phyloP scores from a whole-genome alignment of 2,113 vertebrate species.

The Mormyrus lacerda region DNA sequence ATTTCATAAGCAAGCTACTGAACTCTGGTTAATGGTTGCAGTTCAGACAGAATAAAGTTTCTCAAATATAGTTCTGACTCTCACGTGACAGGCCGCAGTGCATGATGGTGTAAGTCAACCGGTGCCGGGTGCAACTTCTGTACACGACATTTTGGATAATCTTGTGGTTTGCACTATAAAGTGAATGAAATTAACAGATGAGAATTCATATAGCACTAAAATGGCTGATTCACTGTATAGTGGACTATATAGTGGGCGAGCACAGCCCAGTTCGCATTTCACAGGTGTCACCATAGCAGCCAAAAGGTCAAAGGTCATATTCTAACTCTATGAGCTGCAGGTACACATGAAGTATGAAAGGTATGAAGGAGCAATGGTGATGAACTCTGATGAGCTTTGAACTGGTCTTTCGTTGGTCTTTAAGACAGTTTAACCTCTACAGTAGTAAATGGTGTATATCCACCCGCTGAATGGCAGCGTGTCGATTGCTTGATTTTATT shows the following conservation, averaged over 20 bases:
- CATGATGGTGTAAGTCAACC: neutral
- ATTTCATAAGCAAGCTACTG: neutral
- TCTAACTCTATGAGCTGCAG: neutral
- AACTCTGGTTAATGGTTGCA: neutral
- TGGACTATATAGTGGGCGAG: neutral
- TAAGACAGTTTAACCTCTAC: neutral
- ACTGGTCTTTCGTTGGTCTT: neutral
- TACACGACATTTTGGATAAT: neutral
- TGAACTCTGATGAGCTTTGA: neutral
- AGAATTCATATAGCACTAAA: neutral
- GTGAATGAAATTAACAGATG: neutral
- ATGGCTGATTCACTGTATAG: neutral
- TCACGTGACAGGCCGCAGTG: neutral
- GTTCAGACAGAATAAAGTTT: neutral
- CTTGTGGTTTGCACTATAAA: neutral
- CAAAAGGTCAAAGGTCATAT: neutral
- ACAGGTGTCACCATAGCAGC: neutral
- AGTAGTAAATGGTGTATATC: neutral
- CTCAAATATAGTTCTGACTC: neutral
- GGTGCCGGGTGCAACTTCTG: neutral
- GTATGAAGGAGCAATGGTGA: neutral
- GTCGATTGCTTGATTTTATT: neutral
- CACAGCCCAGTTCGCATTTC: neutral
- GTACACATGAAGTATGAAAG: neutral
- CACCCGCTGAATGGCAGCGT: neutral